These are phyloP conservation scores for Pheosia gnoma DNA, from an alignment of 2,888 invertebrate genomes.

Conservation along the genomic window DNA sequence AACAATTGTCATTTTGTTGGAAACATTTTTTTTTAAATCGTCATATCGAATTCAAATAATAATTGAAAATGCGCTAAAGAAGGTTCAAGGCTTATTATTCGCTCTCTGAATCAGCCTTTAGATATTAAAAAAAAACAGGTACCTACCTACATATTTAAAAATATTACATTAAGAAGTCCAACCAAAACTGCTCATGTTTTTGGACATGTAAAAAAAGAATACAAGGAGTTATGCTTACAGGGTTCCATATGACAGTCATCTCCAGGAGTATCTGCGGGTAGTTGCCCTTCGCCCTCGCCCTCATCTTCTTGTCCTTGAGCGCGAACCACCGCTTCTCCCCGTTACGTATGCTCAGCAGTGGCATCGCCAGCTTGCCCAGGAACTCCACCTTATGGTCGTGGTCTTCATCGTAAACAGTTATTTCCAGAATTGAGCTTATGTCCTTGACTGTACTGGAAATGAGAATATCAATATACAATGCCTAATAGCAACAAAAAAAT, in stretches of 20 bases:
- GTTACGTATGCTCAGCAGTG: conserved; percentile 92
- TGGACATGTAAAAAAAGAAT: too few relatives aligned
- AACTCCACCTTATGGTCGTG: conserved; percentile 99
- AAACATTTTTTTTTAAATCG: too few relatives aligned
- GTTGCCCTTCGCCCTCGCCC: conserved; percentile 95
- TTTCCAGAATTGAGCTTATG: conserved; percentile 96
- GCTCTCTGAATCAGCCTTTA: too few relatives aligned
- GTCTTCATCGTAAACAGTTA: conserved; percentile 99
- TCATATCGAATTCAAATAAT: too few relatives aligned
- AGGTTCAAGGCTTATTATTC: too few relatives aligned
- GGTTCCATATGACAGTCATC: conserved; percentile 96
- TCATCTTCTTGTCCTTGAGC: conserved; percentile 97
- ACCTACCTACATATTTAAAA: too few relatives aligned
- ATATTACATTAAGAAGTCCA: too few relatives aligned
- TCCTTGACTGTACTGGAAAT: conserved; percentile 94
- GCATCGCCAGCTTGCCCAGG: conserved; percentile 95
- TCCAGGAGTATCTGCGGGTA: conserved; percentile 95
- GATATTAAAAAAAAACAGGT: too few relatives aligned
- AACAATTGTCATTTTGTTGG: too few relatives aligned
- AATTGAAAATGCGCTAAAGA: too few relatives aligned
- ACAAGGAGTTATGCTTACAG: conserved; percentile 79
- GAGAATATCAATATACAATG: conserved; percentile 1
- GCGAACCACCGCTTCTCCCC: conserved; percentile 98
- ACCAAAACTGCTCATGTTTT: too few relatives aligned
- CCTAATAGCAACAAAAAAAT: too few relatives aligned